phyloP scores from a whole-genome alignment of 2,888 invertebrate species.

The Hesperia comma region DNA sequence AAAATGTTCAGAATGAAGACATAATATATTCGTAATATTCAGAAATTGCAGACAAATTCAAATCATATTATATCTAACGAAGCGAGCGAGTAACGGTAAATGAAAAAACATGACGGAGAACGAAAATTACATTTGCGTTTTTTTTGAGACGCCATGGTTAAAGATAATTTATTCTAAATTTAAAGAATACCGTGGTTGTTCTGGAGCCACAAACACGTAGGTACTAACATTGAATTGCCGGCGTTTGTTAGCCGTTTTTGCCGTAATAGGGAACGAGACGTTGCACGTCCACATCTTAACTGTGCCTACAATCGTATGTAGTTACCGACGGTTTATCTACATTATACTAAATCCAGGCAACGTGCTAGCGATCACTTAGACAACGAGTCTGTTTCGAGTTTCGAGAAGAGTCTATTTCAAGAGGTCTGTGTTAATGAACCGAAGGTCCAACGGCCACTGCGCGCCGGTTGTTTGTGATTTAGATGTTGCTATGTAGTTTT shows the following conservation, averaged over 20 bases:
- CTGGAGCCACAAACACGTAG: slow-evolving; percentile 5
- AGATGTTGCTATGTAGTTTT: not conserved
- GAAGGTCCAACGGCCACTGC: not conserved
- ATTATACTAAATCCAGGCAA: slow-evolving; percentile 11
- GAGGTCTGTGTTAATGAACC: slow-evolving; percentile 29
- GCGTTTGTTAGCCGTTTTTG: slow-evolving; percentile 7
- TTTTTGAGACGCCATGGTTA: no score
- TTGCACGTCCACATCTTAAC: slow-evolving; percentile 22
- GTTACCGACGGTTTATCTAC: slow-evolving; percentile 30
- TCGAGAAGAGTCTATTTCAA: slow-evolving; percentile 22
- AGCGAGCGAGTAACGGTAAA: no score
- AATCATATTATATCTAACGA: no score
- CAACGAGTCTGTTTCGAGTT: slow-evolving; percentile 9
- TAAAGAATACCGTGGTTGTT: no score
- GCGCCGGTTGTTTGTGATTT: not conserved
- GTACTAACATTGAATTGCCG: slow-evolving; percentile 27
- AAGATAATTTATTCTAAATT: no score
- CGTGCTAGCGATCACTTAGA: slow-evolving; percentile 25
- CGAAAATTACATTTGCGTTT: no score
- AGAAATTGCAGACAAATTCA: no score
- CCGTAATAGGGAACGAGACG: slow-evolving; percentile 24
- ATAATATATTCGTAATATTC: no score
- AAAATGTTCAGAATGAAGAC: no score
- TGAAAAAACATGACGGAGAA: no score
- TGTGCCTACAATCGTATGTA: slow-evolving; percentile 11